Percentiles rank a stretch among this genome's conserved stretches.
Evolutionary conservation across 2,888 invertebrate species (phyloP).

Genomic region (Hartigia nigra): DNA sequence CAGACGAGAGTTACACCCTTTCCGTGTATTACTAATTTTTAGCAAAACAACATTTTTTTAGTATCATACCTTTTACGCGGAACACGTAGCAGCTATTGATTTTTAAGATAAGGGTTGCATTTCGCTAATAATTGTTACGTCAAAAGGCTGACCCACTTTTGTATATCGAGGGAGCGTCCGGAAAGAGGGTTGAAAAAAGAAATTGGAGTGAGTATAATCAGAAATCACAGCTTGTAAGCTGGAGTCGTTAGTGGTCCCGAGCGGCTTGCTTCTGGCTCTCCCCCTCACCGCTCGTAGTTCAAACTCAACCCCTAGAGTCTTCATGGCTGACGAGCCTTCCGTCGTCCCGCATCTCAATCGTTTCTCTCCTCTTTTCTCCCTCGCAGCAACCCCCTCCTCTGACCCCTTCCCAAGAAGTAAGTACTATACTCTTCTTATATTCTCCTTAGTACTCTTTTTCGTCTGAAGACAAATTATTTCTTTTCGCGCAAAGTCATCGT

Average conservation of each 20-base stretch:
- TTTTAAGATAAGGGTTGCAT: not conserved
- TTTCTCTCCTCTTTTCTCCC: constrained; percentile 18
- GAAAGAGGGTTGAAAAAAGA: constrained; percentile 3
- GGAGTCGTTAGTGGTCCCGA: constrained; percentile 44
- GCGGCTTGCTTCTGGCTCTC: constrained; percentile 36
- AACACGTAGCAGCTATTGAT: not conserved
- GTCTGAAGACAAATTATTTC: constrained; percentile 35
- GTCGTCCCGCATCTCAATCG: constrained; percentile 48
- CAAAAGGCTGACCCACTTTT: constrained; percentile 19
- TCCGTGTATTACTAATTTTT: not conserved
- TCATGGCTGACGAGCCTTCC: constrained; percentile 38
- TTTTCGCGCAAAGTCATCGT: constrained; percentile 16
- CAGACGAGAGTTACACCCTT: not conserved
- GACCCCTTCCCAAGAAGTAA: constrained; percentile 13
- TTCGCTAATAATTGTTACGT: constrained; percentile 10
- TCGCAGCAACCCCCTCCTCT: constrained; percentile 3
- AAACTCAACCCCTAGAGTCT: constrained; percentile 27
- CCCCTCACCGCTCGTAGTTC: constrained; percentile 30
- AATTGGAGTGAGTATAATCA: constrained; percentile 39
- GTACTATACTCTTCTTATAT: not conserved
- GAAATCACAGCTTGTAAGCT: constrained; percentile 48
- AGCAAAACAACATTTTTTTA: not conserved
- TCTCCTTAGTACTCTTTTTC: not conserved
- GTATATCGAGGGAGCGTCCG: not conserved
- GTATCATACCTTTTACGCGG: not conserved